phyloP scores from a whole-genome alignment of 1,140 invertebrate species.

The Pseudomyrmex dendroicus region DNA sequence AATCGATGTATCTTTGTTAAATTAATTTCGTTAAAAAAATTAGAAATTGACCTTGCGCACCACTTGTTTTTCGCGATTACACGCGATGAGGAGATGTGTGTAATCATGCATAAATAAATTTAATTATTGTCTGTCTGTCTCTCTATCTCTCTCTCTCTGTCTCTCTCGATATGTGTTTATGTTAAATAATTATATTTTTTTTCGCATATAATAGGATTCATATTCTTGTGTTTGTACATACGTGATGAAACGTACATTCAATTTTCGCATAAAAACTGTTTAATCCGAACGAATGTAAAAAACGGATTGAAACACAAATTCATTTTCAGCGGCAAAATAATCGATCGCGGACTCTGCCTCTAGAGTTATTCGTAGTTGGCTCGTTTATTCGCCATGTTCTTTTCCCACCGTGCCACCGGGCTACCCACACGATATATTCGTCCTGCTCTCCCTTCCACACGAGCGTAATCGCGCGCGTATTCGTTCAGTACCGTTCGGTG shows the following conservation, averaged over 20 bases:
- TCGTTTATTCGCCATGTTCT: constrained; percentile 18
- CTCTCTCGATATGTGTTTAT: background rate
- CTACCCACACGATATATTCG: background rate
- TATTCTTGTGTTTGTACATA: no score
- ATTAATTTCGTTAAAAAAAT: no score
- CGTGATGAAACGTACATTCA: no score
- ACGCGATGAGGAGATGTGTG: background rate
- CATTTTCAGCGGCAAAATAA: background rate
- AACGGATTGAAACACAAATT: background rate
- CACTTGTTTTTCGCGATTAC: no score
- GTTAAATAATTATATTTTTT: no score
- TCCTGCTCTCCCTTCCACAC: constrained; percentile 18
- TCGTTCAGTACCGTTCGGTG: background rate
- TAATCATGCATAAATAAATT: background rate
- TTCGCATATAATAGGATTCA: no score
- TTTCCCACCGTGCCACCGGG: background rate
- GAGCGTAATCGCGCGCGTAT: constrained; percentile 1
- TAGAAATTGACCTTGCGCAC: no score
- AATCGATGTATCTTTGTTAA: no score
- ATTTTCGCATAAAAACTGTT: no score
- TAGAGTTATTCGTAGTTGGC: constrained; percentile 7
- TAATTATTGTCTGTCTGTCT: background rate
- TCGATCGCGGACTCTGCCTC: background rate
- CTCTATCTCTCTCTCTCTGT: background rate
- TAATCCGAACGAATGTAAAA: no score